Percentiles rank a stretch among this genome's conserved stretches.
Evolutionary conservation across 2,113 vertebrate species (phyloP).

Genomic region (Apaloderma vittatum): DNA sequence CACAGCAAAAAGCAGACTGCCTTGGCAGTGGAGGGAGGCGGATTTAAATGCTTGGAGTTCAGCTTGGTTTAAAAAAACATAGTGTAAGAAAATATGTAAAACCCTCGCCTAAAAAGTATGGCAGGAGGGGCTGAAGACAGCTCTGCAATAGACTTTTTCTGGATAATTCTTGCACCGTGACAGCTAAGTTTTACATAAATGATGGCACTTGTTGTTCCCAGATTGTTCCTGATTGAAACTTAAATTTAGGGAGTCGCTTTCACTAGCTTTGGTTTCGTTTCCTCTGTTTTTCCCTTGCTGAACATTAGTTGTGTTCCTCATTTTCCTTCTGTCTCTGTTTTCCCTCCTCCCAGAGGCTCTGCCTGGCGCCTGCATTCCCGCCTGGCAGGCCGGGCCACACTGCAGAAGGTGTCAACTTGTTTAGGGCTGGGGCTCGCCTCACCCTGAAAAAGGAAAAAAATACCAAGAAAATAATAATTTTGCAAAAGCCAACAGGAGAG

Average conservation of each 20-base stretch:
- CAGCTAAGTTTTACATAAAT: not conserved
- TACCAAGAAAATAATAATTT: not conserved
- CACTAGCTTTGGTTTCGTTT: not conserved
- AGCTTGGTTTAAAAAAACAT: accelerated
- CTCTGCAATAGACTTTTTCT: not conserved
- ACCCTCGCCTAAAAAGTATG: accelerated
- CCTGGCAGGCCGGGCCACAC: no score
- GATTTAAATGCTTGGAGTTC: not conserved
- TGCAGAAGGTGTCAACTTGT: not conserved
- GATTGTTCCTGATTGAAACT: not conserved
- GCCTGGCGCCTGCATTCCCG: not conserved
- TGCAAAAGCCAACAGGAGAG: not conserved
- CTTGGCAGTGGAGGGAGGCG: accelerated
- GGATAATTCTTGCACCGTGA: not conserved
- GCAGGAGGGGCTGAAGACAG: not conserved
- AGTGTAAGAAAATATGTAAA: not conserved
- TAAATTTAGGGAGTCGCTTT: not conserved
- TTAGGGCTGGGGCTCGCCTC: not conserved
- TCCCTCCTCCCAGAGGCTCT: not conserved
- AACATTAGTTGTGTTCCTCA: not conserved
- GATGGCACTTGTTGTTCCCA: accelerated
- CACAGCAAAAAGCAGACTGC: not conserved
- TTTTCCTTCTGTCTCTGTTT: not conserved
- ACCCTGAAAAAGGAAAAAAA: not conserved
- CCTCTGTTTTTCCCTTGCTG: not conserved